Conservation (phyloP, 2,797 vertebrate species). For the Crocidura indochinensis region DNA sequence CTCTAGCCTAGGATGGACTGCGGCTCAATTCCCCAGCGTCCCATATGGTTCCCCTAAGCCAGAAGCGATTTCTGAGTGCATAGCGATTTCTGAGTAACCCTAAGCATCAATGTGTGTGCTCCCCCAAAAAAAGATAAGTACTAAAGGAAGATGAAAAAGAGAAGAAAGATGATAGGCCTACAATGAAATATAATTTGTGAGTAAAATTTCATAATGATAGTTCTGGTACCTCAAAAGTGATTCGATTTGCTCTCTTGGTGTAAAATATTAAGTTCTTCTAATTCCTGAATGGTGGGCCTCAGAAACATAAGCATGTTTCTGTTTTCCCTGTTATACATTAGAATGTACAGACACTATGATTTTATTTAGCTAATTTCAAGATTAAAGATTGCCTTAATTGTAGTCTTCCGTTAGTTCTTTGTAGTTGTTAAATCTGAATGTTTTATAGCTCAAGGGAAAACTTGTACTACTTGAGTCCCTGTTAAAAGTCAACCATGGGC, state of each 20-base stretch:
- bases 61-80: too few species aligned
- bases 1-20: too few species aligned
- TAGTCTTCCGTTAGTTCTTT: slow-evolving; percentile 77
- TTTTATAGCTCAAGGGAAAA: slow-evolving; percentile 71
- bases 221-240: slow-evolving; percentile 27
- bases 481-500: slow-evolving; percentile 77
- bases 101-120: too few species aligned
- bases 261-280: slow-evolving; percentile 57
- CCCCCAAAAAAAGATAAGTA: not conserved
- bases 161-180: too few species aligned
- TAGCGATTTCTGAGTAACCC: too few species aligned
- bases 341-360: slow-evolving; percentile 52
- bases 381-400: slow-evolving; percentile 78
- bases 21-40: too few species aligned
- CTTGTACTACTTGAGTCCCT: slow-evolving; percentile 45
- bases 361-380: slow-evolving; percentile 74
- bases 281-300: slow-evolving; percentile 38
- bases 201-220: slow-evolving; percentile 27
- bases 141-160: not conserved
- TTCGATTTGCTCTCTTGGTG: slow-evolving; percentile 53
- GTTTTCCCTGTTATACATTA: slow-evolving; percentile 57
- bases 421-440: slow-evolving; percentile 73
- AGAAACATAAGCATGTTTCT: slow-evolving; percentile 32
- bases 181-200: not conserved
- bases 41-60: too few species aligned